A percentile compares a stretch with the other conserved stretches of the same genome.
These are phyloP conservation scores for Sebastes fasciatus DNA, from an alignment of 2,113 vertebrate genomes.

Conservation along the genomic window DNA sequence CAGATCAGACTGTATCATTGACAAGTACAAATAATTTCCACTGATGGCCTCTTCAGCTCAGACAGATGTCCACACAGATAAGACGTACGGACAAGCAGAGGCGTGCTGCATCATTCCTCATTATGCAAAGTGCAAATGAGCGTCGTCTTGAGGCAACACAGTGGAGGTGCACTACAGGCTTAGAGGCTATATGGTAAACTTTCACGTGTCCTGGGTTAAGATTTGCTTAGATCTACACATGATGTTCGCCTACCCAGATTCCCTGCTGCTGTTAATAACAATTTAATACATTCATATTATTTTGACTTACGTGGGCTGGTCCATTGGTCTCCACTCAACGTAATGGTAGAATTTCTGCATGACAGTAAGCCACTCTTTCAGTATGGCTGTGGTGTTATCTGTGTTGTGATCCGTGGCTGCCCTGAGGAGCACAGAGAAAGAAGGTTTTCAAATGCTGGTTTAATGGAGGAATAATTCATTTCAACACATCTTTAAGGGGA, in stretches of 20 bases:
- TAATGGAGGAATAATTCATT: background rate
- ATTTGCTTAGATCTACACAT: background rate
- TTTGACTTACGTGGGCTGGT: constrained; percentile 87
- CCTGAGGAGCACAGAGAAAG: constrained; percentile 80
- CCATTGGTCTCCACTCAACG: constrained; percentile 88
- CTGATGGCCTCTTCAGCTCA: constrained; percentile 9
- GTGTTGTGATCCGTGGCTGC: constrained; percentile 93
- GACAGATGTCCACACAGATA: background rate
- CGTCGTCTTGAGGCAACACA: background rate
- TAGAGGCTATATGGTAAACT: background rate
- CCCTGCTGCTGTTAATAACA: background rate
- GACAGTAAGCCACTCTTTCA: constrained; percentile 90
- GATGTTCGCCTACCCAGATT: background rate
- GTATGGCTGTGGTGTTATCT: constrained; percentile 90
- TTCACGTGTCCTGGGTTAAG: background rate
- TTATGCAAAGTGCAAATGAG: background rate
- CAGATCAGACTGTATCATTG: constrained; percentile 5
- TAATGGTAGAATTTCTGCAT: constrained; percentile 89
- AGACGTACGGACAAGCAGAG: constrained; percentile 19
- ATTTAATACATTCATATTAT: background rate
- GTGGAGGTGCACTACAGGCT: background rate
- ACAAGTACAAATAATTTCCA: constrained; percentile 20
- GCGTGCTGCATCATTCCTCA: constrained; percentile 30
- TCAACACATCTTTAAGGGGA: background rate
- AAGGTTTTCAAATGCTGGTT: constrained; percentile 1